Conservation (phyloP, 1,140 invertebrate genomes). For the Lamellibrachia luymesi region DNA sequence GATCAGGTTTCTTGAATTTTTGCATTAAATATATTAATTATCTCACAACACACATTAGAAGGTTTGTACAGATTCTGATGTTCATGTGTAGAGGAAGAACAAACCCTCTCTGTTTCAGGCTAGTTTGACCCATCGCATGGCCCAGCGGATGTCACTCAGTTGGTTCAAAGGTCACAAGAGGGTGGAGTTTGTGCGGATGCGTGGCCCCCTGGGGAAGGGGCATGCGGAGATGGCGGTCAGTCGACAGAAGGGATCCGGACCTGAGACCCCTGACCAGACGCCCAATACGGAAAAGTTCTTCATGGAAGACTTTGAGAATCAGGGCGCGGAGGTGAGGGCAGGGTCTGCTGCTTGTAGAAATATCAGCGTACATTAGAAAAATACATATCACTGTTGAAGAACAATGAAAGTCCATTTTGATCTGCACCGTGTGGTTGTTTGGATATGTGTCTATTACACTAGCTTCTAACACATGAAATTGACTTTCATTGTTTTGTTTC, state of each 20-base stretch:
- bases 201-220: slow-evolving; percentile 93
- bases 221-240: slow-evolving; percentile 98
- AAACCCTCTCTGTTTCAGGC: slow-evolving; percentile 63
- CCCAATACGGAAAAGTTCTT: slow-evolving; percentile 67
- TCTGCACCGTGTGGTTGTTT: no score
- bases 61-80: no score
- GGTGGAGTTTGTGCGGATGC: slow-evolving; percentile 96
- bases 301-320: slow-evolving; percentile 48
- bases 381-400: background rate
- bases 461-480: no score
- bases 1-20: no score
- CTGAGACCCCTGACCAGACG: slow-evolving; percentile 82
- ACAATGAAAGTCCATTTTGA: no score
- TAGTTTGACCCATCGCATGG: slow-evolving; percentile 89
- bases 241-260: slow-evolving; percentile 80
- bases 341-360: background rate
- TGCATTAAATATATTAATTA: no score
- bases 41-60: no score
- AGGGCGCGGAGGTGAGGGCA: slow-evolving; percentile 34
- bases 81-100: no score
- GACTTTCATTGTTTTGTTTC: no score
- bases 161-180: slow-evolving; percentile 75
- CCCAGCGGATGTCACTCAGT: slow-evolving; percentile 92
- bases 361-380: background rate
- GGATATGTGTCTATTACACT: no score